These are phyloP conservation scores for Dipus sagitta DNA, from an alignment of 2,797 vertebrate species.

Conservation along the genomic window DNA sequence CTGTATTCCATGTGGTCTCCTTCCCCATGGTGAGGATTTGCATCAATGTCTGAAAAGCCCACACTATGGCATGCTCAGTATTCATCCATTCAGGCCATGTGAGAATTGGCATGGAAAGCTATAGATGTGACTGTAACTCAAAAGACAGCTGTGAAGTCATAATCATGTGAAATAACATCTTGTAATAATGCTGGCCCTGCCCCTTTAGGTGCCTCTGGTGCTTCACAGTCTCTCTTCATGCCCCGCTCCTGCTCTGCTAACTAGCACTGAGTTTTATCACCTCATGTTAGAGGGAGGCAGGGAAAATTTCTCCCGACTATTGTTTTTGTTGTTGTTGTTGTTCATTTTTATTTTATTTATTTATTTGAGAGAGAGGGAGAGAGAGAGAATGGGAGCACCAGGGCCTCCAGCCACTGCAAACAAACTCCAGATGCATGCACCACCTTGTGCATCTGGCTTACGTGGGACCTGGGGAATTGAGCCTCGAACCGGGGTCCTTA, in stretches of 20 bases:
- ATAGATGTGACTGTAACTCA: conserved; percentile 22
- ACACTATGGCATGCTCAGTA: neutral
- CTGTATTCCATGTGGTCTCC: conserved; percentile 48
- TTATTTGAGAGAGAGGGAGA: too few species aligned
- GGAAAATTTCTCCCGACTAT: neutral
- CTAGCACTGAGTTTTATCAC: neutral
- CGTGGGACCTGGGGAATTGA: too few species aligned
- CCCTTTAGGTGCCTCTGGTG: neutral
- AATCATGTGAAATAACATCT: conserved; percentile 50
- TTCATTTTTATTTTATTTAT: too few species aligned
- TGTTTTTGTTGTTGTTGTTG: too few species aligned
- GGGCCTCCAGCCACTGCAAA: too few species aligned
- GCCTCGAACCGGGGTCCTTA: too few species aligned
- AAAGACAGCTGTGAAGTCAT: conserved; percentile 37
- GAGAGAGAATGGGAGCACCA: too few species aligned
- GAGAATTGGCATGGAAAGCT: conserved; percentile 19
- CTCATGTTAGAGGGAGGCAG: neutral
- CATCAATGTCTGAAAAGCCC: neutral
- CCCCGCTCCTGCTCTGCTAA: neutral
- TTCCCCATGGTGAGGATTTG: conserved; percentile 61
- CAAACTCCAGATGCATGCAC: too few species aligned
- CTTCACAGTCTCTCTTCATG: conserved; percentile 36
- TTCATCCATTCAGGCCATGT: neutral
- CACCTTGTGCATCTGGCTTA: too few species aligned
- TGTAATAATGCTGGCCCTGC: conserved; percentile 9